Conservation (phyloP, 2,797 vertebrate species). For the Artibeus lituratus region DNA sequence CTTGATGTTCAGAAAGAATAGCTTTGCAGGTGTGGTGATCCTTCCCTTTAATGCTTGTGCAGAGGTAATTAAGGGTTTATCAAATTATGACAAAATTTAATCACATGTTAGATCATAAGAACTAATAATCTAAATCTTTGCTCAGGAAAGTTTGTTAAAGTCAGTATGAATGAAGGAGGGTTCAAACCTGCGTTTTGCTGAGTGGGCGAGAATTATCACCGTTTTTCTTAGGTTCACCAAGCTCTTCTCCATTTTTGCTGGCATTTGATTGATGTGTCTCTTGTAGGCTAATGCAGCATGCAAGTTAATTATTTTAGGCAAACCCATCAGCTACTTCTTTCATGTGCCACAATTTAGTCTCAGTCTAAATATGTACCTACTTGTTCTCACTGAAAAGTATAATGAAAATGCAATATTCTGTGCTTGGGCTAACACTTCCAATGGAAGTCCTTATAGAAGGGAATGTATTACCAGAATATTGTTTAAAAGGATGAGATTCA, state of each 20-base stretch:
- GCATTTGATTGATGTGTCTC: not conserved
- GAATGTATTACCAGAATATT: not conserved
- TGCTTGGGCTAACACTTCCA: not conserved
- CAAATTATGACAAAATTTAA: conserved; percentile 48
- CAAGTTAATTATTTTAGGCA: not conserved
- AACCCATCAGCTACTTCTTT: not conserved
- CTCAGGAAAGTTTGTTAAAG: conserved; percentile 21
- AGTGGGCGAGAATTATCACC: not conserved
- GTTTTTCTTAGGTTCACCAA: not conserved
- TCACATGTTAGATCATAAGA: conserved; percentile 30
- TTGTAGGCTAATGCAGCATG: not conserved
- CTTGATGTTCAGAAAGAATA: conserved; percentile 39
- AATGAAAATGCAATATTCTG: not conserved
- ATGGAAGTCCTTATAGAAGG: not conserved
- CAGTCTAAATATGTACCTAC: not conserved
- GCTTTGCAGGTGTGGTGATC: conserved; percentile 53
- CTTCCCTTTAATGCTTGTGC: conserved; percentile 57
- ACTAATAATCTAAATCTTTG: conserved; percentile 13
- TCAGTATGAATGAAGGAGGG: not conserved
- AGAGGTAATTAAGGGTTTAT: conserved; percentile 5
- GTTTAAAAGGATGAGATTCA: not conserved
- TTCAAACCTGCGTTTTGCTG: not conserved
- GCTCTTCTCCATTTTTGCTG: not conserved
- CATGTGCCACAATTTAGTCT: not conserved
- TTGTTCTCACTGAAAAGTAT: not conserved